Conservation (phyloP, 1,140 invertebrate species). For the Maconellicoccus hirsutus region DNA sequence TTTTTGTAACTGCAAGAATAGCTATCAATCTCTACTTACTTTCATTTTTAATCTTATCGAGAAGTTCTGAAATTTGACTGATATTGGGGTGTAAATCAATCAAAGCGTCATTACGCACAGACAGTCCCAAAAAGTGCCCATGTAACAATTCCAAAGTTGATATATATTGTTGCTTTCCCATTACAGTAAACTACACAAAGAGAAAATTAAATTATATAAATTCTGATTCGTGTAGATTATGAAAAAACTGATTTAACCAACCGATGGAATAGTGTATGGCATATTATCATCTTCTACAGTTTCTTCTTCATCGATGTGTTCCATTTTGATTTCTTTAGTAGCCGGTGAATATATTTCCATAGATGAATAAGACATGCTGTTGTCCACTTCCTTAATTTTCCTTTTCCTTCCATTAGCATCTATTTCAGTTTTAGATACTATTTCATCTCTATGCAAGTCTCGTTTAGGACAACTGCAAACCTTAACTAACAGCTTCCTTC, state of each 20-base stretch:
- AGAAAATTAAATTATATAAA: constrained; percentile 4
- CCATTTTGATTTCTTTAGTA: constrained; percentile 16
- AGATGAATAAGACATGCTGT: background rate
- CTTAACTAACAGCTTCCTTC: constrained; percentile 51
- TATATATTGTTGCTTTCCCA: constrained; percentile 23
- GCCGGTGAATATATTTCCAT: constrained; percentile 13
- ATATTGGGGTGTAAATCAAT: constrained; percentile 24
- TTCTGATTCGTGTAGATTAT: background rate
- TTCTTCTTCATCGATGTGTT: constrained; percentile 1
- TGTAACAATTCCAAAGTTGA: constrained; percentile 25
- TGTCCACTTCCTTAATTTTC: background rate
- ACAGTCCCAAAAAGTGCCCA: constrained; percentile 24
- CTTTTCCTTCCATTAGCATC: background rate
- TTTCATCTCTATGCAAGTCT: constrained; percentile 61
- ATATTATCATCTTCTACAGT: constrained; percentile 12
- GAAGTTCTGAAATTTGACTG: constrained; percentile 21
- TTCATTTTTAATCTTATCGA: constrained; percentile 24
- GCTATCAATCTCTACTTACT: constrained; percentile 1
- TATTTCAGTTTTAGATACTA: constrained; percentile 15
- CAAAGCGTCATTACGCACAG: constrained; percentile 19
- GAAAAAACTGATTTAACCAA: background rate
- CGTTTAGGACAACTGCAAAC: constrained; percentile 72
- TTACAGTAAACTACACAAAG: constrained; percentile 13
- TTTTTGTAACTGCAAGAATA: no score
- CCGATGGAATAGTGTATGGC: background rate